phyloP scores from a whole-genome alignment of 2,797 vertebrate species.

The Fundulus diaphanus region DNA sequence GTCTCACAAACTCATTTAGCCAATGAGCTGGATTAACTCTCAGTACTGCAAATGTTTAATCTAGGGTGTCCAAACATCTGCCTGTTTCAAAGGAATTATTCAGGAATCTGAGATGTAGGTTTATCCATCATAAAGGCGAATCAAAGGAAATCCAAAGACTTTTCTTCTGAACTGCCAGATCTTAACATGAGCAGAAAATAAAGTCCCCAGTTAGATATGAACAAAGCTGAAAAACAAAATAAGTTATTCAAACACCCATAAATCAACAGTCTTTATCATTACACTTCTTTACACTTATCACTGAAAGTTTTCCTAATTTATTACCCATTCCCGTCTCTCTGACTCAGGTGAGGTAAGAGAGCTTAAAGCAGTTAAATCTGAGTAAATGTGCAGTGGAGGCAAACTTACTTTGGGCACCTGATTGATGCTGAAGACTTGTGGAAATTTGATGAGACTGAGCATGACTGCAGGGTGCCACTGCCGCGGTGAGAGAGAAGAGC shows the following conservation, averaged over 20 bases:
- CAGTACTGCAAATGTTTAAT: background rate
- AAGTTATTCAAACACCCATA: background rate
- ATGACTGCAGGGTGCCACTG: constrained; percentile 65
- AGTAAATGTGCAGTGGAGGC: constrained; percentile 7
- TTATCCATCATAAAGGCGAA: background rate
- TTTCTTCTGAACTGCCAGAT: background rate
- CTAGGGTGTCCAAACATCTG: background rate
- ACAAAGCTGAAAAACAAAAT: too few relatives aligned
- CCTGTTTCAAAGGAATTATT: background rate
- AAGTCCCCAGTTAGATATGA: background rate
- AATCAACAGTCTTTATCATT: background rate
- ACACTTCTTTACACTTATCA: background rate
- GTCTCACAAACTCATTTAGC: background rate
- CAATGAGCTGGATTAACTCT: background rate
- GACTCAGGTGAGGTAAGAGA: background rate
- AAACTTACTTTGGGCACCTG: constrained; percentile 92
- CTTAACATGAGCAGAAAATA: background rate
- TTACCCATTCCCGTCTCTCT: background rate
- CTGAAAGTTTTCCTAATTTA: background rate
- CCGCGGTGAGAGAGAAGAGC: constrained; percentile 18
- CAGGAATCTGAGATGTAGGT: background rate
- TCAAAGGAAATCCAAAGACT: background rate
- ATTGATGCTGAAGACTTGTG: constrained; percentile 84
- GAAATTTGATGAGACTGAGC: constrained; percentile 85
- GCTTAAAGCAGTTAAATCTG: background rate